Conservation (phyloP, 2,888 invertebrate species). For the Lomographa bimaculata region DNA sequence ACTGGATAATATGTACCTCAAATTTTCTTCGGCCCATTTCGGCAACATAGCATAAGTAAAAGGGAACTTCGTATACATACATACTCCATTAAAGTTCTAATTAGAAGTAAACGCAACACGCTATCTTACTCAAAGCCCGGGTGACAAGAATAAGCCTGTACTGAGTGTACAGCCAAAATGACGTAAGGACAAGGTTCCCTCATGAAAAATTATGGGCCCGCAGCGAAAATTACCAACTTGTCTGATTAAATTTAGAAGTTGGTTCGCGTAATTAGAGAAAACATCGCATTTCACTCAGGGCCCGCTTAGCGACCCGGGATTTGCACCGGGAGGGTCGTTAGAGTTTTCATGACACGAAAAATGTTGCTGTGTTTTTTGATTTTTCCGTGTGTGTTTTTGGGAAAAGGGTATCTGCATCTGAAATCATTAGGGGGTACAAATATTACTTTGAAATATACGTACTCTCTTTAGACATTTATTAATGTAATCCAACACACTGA, state of each 20-base stretch:
- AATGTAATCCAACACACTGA: too few relatives aligned
- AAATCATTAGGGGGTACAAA: conserved; percentile 3
- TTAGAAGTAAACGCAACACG: conserved; percentile 33
- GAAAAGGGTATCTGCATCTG: conserved; percentile 9
- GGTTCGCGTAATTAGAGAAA: conserved; percentile 68
- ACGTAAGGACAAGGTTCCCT: conserved; percentile 39
- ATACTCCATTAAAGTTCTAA: conserved; percentile 30
- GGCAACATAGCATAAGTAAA: too few relatives aligned
- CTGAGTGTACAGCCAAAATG: conserved; percentile 30
- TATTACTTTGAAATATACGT: too few relatives aligned
- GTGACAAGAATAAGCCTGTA: conserved; percentile 24
- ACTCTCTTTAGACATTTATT: too few relatives aligned
- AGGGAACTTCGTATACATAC: conserved; percentile 15
- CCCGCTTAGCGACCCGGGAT: conserved; percentile 52
- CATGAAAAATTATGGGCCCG: conserved; percentile 76
- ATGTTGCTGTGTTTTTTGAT: conserved; percentile 30
- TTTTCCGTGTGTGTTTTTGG: conserved; percentile 22
- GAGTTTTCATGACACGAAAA: conserved; percentile 35
- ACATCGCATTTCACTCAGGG: conserved; percentile 81
- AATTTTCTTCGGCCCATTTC: conserved; percentile 10
- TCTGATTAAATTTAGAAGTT: conserved; percentile 83
- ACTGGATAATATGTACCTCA: neutral
- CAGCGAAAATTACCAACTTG: conserved; percentile 73
- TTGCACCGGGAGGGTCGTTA: conserved; percentile 41
- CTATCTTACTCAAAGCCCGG: conserved; percentile 26